These are phyloP conservation scores for Odontamblyopus rebecca DNA, from an alignment of 2,797 vertebrate genomes.

Conservation along the genomic window DNA sequence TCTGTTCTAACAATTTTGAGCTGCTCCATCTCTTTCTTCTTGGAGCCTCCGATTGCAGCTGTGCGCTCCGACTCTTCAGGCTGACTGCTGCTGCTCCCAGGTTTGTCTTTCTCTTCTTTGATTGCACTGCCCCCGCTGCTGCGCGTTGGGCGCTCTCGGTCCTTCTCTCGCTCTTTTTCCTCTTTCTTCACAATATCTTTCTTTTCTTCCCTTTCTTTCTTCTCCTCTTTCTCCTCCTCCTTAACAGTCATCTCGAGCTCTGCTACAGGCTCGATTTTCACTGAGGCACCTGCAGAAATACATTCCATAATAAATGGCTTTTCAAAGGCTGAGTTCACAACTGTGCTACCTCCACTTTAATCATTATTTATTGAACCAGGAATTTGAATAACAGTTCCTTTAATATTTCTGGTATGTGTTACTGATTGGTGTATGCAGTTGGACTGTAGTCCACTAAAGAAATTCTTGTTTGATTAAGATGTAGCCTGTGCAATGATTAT, in stretches of 20 bases:
- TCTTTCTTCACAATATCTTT: conserved; percentile 81
- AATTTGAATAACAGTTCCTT: background rate
- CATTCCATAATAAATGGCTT: background rate
- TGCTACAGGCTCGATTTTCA: conserved; percentile 73
- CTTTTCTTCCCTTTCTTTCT: conserved; percentile 80
- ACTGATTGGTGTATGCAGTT: no score
- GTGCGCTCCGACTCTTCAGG: conserved; percentile 76
- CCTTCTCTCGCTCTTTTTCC: conserved; percentile 77
- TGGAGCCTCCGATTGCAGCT: conserved; percentile 81
- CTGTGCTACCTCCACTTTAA: background rate
- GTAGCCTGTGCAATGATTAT: background rate
- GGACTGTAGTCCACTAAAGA: no score
- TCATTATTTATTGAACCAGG: background rate
- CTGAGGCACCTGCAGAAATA: conserved; percentile 50
- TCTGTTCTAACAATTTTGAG: conserved; percentile 90
- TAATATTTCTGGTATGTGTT: background rate
- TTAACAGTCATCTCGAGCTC: conserved; percentile 83
- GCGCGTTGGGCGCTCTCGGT: conserved; percentile 68
- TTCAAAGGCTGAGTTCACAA: background rate
- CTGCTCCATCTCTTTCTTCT: conserved; percentile 92
- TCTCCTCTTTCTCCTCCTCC: conserved; percentile 86
- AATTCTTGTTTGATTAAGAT: no score
- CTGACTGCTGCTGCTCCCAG: conserved; percentile 73
- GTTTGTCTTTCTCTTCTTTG: conserved; percentile 80
- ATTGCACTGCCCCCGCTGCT: conserved; percentile 37